phyloP scores from a whole-genome alignment of 35 echinoderm and acorn worm genomes.

The Lytechinus variegatus region DNA sequence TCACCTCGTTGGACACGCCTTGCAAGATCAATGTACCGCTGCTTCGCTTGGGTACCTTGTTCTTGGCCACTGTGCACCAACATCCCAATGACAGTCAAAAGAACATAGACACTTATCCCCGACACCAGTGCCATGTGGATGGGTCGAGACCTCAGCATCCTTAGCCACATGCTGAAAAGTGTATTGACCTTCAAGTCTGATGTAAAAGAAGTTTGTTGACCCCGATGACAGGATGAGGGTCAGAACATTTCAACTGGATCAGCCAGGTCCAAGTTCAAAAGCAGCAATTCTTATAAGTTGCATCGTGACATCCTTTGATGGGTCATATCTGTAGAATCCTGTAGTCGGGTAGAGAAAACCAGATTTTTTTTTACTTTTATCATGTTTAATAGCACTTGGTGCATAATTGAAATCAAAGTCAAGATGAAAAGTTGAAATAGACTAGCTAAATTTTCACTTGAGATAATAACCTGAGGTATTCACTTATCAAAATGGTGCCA shows the following conservation, averaged over 20 bases:
- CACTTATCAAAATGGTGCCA: too few species aligned
- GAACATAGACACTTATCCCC: slow-evolving; percentile 44
- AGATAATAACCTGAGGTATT: too few species aligned
- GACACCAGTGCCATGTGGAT: slow-evolving; percentile 21
- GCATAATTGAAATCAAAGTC: too few species aligned
- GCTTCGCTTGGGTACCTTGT: background rate
- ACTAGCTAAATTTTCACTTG: too few species aligned
- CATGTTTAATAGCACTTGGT: too few species aligned
- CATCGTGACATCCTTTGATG: background rate
- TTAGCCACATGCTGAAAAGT: slow-evolving; percentile 22
- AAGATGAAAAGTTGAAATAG: too few species aligned
- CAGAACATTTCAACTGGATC: background rate
- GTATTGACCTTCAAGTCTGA: background rate
- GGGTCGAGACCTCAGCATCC: background rate
- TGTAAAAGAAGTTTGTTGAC: background rate
- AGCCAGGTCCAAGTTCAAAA: background rate
- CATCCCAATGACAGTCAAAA: slow-evolving; percentile 18
- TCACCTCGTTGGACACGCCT: slow-evolving; percentile 10
- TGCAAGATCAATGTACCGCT: background rate
- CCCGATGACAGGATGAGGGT: background rate
- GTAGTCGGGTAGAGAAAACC: background rate
- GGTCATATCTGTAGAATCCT: background rate
- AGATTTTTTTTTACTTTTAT: background rate
- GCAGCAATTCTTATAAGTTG: background rate
- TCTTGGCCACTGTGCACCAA: background rate